Percentiles rank a stretch among this genome's conserved stretches.
Evolutionary conservation across 1,140 invertebrate species (phyloP).

Genomic region (Tribolium madens): DNA sequence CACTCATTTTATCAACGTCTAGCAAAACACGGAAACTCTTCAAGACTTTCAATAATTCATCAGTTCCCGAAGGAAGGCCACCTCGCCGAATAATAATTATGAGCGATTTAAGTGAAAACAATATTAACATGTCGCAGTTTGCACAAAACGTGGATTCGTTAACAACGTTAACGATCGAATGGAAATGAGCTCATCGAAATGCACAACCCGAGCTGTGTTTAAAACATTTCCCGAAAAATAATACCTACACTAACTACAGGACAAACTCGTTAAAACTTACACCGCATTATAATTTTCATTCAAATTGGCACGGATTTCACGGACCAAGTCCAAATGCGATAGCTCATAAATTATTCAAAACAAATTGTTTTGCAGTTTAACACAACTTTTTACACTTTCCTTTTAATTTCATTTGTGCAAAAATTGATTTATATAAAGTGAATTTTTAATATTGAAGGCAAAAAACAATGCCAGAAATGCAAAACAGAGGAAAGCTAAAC

Average conservation of each 20-base stretch:
- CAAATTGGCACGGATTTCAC: neutral
- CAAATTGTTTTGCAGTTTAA: neutral
- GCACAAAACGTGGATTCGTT: conserved; percentile 6
- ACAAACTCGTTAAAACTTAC: conserved; percentile 33
- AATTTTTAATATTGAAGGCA: too few species aligned
- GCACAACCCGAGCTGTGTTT: conserved; percentile 5
- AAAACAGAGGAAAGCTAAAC: too few species aligned
- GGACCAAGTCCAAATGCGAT: neutral
- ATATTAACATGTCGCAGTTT: conserved; percentile 14
- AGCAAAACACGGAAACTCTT: conserved; percentile 21
- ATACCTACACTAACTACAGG: conserved; percentile 30
- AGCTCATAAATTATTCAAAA: neutral
- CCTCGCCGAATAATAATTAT: conserved; percentile 24
- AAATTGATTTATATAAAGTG: too few species aligned
- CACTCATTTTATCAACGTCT: conserved; percentile 51
- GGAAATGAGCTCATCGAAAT: conserved; percentile 34
- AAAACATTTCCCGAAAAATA: conserved; percentile 36
- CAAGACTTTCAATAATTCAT: conserved; percentile 45
- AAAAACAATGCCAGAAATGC: too few species aligned
- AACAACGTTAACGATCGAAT: conserved; percentile 28
- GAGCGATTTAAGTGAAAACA: conserved; percentile 3
- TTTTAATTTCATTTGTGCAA: too few species aligned
- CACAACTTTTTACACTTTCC: too few species aligned
- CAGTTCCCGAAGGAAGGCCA: conserved; percentile 3
- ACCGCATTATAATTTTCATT: conserved; percentile 14